A percentile compares a stretch with the other conserved stretches of the same genome.
Conservation (phyloP, 2,888 invertebrate genomes). For the Scrobipalpa atriplicella region DNA sequence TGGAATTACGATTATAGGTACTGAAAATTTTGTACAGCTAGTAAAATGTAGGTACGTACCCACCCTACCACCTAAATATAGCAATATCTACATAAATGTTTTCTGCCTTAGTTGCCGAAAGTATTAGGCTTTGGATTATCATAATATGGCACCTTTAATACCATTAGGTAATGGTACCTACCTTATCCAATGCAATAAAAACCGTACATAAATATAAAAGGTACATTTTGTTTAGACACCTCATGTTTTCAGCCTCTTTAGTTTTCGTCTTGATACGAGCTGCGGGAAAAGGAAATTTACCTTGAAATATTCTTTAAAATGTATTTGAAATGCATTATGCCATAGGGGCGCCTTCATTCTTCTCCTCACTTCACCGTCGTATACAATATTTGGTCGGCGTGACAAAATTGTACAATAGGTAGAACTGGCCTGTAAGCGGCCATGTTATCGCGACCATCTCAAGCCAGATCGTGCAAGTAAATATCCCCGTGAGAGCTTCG, state of each 20-base stretch:
- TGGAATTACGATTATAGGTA: too few relatives aligned
- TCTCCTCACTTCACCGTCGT: background rate
- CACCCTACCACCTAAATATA: too few relatives aligned
- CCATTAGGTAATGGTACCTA: too few relatives aligned
- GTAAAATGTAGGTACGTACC: too few relatives aligned
- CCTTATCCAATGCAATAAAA: too few relatives aligned
- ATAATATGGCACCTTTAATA: too few relatives aligned
- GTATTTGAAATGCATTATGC: background rate
- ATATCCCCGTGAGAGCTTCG: slow-evolving; percentile 41
- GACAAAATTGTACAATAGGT: slow-evolving; percentile 38
- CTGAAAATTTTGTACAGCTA: too few relatives aligned
- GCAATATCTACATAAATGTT: too few relatives aligned
- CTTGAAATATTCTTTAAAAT: background rate
- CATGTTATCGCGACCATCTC: slow-evolving; percentile 56
- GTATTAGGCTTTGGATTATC: too few relatives aligned
- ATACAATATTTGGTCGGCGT: slow-evolving; percentile 30
- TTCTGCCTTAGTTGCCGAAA: too few relatives aligned
- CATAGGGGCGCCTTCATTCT: background rate
- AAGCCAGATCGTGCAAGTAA: slow-evolving; percentile 64
- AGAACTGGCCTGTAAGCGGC: slow-evolving; percentile 32
- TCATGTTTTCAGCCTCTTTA: too few relatives aligned
- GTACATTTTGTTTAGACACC: background rate
- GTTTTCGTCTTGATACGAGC: too few relatives aligned
- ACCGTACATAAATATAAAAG: background rate
- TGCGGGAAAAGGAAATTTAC: background rate